Percentiles rank a stretch among this genome's conserved stretches.
Evolutionary conservation across 1,140 invertebrate genomes (phyloP).

Genomic region (Zaprionus vittiger): DNA sequence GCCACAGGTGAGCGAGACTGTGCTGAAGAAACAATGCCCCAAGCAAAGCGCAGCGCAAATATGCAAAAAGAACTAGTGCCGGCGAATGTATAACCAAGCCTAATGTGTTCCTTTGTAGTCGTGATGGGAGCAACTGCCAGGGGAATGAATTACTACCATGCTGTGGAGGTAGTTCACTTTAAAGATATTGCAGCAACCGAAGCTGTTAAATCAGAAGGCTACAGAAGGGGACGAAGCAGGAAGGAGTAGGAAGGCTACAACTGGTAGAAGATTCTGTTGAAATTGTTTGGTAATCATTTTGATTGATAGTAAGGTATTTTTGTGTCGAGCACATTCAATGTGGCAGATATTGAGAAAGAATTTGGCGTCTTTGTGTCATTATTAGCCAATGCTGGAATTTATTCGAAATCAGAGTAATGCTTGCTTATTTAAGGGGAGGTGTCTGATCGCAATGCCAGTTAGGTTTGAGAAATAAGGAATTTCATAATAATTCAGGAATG

Average conservation of each 20-base stretch:
- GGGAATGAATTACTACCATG: slow-evolving; percentile 7
- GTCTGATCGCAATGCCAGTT: too few species aligned
- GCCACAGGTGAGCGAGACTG: slow-evolving; percentile 15
- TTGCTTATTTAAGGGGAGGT: too few species aligned
- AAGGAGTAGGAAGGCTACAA: background rate
- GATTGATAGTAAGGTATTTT: background rate
- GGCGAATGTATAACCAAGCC: slow-evolving; percentile 1
- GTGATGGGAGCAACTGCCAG: background rate
- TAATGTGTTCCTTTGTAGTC: background rate
- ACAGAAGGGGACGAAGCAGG: background rate
- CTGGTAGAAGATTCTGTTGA: background rate
- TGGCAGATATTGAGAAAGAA: too few species aligned
- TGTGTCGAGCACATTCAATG: too few species aligned
- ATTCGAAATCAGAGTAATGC: too few species aligned
- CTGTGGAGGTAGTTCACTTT: background rate
- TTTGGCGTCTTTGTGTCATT: too few species aligned
- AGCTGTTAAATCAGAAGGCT: background rate
- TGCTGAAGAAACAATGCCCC: slow-evolving; percentile 18
- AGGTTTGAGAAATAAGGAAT: too few species aligned
- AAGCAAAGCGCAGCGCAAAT: slow-evolving; percentile 11
- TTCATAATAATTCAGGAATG: too few species aligned
- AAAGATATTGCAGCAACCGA: background rate
- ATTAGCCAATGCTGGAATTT: too few species aligned
- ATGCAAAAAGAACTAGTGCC: background rate
- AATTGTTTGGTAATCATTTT: background rate